A percentile compares a stretch with the other conserved stretches of the same genome.
Evolutionary conservation across 2,888 invertebrate species (phyloP).

Genomic region (Tetrapedia diversipes): DNA sequence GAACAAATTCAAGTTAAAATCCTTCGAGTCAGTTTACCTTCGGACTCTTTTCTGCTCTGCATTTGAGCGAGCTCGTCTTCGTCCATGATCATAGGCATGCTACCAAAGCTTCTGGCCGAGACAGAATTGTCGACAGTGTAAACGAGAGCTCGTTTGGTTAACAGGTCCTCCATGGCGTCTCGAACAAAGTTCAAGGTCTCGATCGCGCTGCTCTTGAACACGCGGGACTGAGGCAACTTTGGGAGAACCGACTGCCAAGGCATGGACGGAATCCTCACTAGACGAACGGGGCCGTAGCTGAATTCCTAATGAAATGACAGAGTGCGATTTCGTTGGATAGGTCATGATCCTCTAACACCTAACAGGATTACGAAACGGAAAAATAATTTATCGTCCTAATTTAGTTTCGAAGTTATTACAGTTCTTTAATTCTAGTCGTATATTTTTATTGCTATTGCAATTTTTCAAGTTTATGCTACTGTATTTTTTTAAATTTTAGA

Average conservation of each 20-base stretch:
- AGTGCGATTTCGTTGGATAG: not conserved
- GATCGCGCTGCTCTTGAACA: slow-evolving; percentile 69
- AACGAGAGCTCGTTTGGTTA: slow-evolving; percentile 79
- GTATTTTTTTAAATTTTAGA: no score
- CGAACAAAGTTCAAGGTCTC: slow-evolving; percentile 77
- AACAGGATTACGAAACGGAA: not conserved
- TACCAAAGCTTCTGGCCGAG: slow-evolving; percentile 70
- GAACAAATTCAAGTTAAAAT: no score
- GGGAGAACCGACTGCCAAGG: slow-evolving; percentile 72
- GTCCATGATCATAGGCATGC: slow-evolving; percentile 75
- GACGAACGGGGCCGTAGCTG: slow-evolving; percentile 77
- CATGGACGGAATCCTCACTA: slow-evolving; percentile 78
- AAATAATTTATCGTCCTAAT: not conserved
- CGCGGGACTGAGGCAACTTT: slow-evolving; percentile 70
- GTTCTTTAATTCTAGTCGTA: no score
- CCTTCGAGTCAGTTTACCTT: slow-evolving; percentile 65
- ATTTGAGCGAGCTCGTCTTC: slow-evolving; percentile 76
- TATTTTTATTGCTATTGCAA: no score
- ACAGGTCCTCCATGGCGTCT: slow-evolving; percentile 76
- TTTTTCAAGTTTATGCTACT: no score
- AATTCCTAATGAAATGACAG: slow-evolving; percentile 72
- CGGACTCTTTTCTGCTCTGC: slow-evolving; percentile 61
- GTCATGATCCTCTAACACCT: not conserved
- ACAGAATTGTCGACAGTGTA: slow-evolving; percentile 76
- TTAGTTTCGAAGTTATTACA: not conserved